A percentile compares a stretch with the other conserved stretches of the same genome.
Conservation (phyloP, 2,888 invertebrate genomes). For the Drosophila stalkeri region DNA sequence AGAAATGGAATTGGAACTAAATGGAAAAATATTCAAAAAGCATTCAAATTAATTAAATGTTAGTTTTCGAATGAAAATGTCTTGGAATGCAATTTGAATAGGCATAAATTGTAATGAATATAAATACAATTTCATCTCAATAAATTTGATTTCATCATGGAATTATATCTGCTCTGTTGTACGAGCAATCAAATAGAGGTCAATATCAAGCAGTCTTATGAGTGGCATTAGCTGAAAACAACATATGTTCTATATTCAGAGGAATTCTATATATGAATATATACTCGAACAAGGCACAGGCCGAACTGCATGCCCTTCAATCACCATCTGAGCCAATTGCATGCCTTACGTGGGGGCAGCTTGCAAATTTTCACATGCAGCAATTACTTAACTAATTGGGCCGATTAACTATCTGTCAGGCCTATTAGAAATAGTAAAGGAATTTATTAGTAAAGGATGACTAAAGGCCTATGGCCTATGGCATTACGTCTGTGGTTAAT, state of each 20-base stretch:
- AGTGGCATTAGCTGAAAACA: slow-evolving; percentile 20
- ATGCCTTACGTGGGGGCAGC: slow-evolving; percentile 12
- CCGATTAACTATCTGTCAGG: background rate
- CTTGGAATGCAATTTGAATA: no score
- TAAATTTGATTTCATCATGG: no score
- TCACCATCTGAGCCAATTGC: background rate
- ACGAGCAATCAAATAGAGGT: slow-evolving; percentile 22
- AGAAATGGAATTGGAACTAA: no score
- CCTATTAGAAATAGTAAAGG: background rate
- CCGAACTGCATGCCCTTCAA: background rate
- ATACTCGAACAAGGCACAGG: background rate
- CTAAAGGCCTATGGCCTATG: background rate
- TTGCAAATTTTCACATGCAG: slow-evolving; percentile 48
- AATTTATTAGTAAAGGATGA: background rate
- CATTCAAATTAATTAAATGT: no score
- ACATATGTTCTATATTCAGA: slow-evolving; percentile 46
- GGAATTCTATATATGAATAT: slow-evolving; percentile 31
- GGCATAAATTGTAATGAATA: background rate
- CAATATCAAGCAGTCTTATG: slow-evolving; percentile 17
- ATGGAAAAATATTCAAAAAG: no score
- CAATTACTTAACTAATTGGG: slow-evolving; percentile 30
- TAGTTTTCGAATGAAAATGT: no score
- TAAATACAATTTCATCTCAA: slow-evolving; percentile 4
- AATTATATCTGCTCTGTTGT: background rate
- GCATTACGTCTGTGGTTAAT: background rate